Percentiles rank a stretch among this genome's conserved stretches.
Evolutionary conservation across 2,797 vertebrate genomes (phyloP).

Genomic region (Gallinago nigripennis): DNA sequence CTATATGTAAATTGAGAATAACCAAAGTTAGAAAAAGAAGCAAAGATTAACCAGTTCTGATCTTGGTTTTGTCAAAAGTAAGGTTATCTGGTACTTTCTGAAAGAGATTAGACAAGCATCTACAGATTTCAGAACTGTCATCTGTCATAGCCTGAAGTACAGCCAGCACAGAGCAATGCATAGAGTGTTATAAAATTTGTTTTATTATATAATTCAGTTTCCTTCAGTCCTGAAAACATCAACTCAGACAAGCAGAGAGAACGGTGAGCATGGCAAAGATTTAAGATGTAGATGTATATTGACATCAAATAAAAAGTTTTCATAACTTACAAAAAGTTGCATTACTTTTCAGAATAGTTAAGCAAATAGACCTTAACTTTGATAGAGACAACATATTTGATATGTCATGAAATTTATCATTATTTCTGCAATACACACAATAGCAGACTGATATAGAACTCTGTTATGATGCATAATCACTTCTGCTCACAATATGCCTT

Average conservation of each 20-base stretch:
- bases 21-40: not conserved
- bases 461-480: not conserved
- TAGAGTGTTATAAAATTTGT: not conserved
- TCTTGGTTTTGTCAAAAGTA: not conserved
- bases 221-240: not conserved
- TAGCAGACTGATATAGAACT: not conserved
- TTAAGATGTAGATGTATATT: not conserved
- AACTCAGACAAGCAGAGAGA: not conserved
- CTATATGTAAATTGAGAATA: not conserved
- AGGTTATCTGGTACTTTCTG: not conserved
- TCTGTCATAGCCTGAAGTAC: not conserved
- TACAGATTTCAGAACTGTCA: not conserved
- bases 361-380: not conserved
- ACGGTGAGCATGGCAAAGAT: not conserved
- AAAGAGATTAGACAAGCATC: not conserved
- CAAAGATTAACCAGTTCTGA: not conserved
- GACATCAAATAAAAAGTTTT: not conserved
- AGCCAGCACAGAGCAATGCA: not conserved
- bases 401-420: not conserved
- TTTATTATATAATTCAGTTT: conserved; percentile 27
- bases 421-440: not conserved
- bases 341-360: not conserved
- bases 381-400: not conserved
- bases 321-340: not conserved
- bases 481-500: not conserved